phyloP scores from a whole-genome alignment of 2,113 vertebrate species.

The Pygoscelis antarcticus region DNA sequence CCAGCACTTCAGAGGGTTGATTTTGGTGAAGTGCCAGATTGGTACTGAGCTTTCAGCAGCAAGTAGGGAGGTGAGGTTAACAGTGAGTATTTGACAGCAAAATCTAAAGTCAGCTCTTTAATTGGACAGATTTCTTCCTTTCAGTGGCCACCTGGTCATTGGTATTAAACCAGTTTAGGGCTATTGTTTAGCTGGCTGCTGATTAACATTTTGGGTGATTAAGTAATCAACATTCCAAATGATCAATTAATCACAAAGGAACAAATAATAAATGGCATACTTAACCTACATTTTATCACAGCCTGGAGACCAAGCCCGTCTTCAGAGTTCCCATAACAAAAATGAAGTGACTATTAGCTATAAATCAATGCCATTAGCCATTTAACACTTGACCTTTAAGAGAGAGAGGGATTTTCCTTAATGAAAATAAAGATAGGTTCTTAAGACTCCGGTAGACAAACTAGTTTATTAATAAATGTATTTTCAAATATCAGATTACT shows the following conservation, averaged over 20 bases:
- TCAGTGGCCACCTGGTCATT: not conserved
- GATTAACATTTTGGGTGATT: conserved; percentile 45
- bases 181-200: conserved; percentile 22
- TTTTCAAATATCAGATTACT: not conserved
- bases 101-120: not conserved
- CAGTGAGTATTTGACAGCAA: not conserved
- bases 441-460: not conserved
- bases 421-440: not conserved
- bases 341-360: conserved; percentile 29
- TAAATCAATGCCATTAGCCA: not conserved
- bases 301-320: conserved; percentile 10
- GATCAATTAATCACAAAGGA: conserved; percentile 43
- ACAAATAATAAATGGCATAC: conserved; percentile 33
- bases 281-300: conserved; percentile 43
- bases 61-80: not conserved
- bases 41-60: not conserved
- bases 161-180: not conserved
- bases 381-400: conserved; percentile 42
- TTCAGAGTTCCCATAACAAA: conserved; percentile 4
- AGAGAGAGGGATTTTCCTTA: not conserved
- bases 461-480: not conserved
- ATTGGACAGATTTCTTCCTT: not conserved
- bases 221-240: conserved; percentile 49
- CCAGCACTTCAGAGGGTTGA: not conserved
- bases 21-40: not conserved